Percentiles rank a stretch among this genome's conserved stretches.
Evolutionary conservation across 2,888 invertebrate species (phyloP).

Genomic region (Drosophila demipolita): DNA sequence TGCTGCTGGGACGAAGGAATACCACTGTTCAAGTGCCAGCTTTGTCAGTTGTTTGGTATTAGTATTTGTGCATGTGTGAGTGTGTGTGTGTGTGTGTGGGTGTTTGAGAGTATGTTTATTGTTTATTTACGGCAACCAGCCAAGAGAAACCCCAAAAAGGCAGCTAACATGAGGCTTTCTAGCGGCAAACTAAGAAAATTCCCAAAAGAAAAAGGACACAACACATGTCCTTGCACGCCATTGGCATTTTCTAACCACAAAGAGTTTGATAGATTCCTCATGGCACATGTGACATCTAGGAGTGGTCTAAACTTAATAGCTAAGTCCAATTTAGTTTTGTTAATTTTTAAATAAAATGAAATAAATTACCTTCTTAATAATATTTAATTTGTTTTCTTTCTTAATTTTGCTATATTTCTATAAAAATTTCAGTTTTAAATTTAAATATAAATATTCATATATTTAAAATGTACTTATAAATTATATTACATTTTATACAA

Average conservation of each 20-base stretch:
- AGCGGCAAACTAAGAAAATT: slow-evolving; percentile 74
- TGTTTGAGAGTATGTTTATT: slow-evolving; percentile 65
- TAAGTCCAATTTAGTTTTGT: background rate
- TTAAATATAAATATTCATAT: background rate
- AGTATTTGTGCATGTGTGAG: slow-evolving; percentile 11
- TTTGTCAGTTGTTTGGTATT: slow-evolving; percentile 25
- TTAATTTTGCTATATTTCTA: background rate
- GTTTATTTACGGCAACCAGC: slow-evolving; percentile 80
- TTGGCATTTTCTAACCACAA: slow-evolving; percentile 17
- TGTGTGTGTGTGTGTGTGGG: slow-evolving; percentile 37
- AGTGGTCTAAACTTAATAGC: background rate
- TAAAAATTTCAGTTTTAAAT: background rate
- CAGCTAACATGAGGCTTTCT: slow-evolving; percentile 75
- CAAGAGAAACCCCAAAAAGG: slow-evolving; percentile 78
- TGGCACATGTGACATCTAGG: slow-evolving; percentile 1
- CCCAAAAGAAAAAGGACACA: slow-evolving; percentile 48
- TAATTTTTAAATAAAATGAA: background rate
- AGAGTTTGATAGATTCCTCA: slow-evolving; percentile 3
- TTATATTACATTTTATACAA: no score
- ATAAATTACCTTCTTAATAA: background rate
- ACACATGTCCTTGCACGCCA: slow-evolving; percentile 44
- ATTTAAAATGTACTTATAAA: background rate
- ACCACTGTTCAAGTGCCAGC: slow-evolving; percentile 19
- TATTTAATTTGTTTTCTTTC: background rate
- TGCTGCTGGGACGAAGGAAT: slow-evolving; percentile 25